These are phyloP conservation scores for Dermolepida albohirtum DNA, from an alignment of 2,888 invertebrate genomes.

Conservation along the genomic window DNA sequence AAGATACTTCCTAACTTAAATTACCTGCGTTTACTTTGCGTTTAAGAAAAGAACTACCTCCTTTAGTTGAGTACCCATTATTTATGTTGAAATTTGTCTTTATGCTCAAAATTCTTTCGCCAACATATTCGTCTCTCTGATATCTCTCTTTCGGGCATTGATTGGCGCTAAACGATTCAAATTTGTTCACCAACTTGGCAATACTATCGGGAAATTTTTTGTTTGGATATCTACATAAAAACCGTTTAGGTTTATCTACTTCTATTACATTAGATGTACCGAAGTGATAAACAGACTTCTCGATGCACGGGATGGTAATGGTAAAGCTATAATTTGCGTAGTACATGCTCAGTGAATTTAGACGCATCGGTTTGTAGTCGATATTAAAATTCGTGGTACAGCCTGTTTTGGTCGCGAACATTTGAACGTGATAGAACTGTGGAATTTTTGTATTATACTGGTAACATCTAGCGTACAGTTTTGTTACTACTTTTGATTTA, in stretches of 20 bases:
- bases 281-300: conserved; percentile 44
- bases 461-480: conserved; percentile 27
- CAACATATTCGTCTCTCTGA: background rate
- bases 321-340: conserved; percentile 45
- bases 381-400: conserved; percentile 46
- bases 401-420: conserved; percentile 22
- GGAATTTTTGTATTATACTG: conserved; percentile 10
- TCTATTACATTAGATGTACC: conserved; percentile 20
- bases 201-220: conserved; percentile 42
- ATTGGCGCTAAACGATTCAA: conserved; percentile 34
- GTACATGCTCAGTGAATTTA: conserved; percentile 42
- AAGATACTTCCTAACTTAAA: conserved; percentile 17
- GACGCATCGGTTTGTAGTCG: conserved; percentile 35
- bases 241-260: conserved; percentile 9
- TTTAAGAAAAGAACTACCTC: conserved; percentile 25
- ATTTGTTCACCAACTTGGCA: conserved; percentile 39
- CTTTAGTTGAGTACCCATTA: background rate
- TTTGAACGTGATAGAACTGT: background rate
- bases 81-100: conserved; percentile 33
- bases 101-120: background rate
- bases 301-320: conserved; percentile 38
- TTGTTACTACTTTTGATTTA: conserved; percentile 32
- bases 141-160: background rate
- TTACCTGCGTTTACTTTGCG: conserved; percentile 24
- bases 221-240: conserved; percentile 2